A percentile compares a stretch with the other conserved stretches of the same genome.
Evolutionary conservation across 1,140 invertebrate genomes (phyloP).

Genomic region (Papilio machaon): DNA sequence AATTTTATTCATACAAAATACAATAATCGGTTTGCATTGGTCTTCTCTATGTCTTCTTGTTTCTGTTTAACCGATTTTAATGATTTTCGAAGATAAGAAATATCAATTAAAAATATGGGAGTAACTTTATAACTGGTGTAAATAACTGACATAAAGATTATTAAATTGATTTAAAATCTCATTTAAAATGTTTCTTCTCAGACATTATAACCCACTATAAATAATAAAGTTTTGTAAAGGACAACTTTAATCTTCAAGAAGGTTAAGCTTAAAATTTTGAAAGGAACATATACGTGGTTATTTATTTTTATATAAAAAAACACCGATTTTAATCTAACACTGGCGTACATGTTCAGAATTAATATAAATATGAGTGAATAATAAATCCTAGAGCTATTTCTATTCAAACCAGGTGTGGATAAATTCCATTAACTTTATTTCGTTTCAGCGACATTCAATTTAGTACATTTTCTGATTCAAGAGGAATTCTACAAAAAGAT

Average conservation of each 20-base stretch:
- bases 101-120: too few relatives aligned
- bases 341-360: background rate
- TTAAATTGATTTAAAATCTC: background rate
- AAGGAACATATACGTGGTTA: background rate
- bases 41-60: too few relatives aligned
- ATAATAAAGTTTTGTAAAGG: background rate
- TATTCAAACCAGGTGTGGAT: background rate
- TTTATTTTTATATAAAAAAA: background rate
- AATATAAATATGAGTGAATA: slow-evolving; percentile 5
- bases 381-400: background rate
- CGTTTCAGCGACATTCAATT: background rate
- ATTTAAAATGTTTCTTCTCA: background rate
- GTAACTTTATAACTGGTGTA: too few relatives aligned
- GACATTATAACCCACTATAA: background rate
- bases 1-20: too few relatives aligned
- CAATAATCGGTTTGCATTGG: too few relatives aligned
- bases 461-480: background rate
- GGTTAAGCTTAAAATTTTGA: background rate
- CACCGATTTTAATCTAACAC: background rate
- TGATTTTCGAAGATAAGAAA: too few relatives aligned
- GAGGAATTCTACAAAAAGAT: background rate
- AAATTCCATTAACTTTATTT: background rate
- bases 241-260: background rate
- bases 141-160: too few relatives aligned
- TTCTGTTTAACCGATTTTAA: too few relatives aligned